Conservation (phyloP, 2,888 invertebrate genomes). For the Epinotia ramella region DNA sequence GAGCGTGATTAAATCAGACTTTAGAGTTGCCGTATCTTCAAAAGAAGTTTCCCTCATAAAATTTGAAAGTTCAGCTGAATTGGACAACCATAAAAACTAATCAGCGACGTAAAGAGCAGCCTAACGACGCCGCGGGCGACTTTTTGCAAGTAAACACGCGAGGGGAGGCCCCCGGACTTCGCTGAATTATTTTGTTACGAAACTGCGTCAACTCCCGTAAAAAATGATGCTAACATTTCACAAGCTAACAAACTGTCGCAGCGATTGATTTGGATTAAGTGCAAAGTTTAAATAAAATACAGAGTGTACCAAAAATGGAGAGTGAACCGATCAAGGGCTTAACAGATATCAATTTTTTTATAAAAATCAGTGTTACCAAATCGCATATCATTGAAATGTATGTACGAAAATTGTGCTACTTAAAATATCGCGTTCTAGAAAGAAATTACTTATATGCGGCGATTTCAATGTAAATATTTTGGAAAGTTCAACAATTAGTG, state of each 20-base stretch:
- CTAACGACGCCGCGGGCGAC: slow-evolving; percentile 66
- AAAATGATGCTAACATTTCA: slow-evolving; percentile 60
- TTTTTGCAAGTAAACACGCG: slow-evolving; percentile 69
- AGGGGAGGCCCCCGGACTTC: slow-evolving; percentile 58
- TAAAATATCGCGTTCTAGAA: too few species aligned
- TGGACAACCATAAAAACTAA: slow-evolving; percentile 70
- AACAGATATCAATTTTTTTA: too few species aligned
- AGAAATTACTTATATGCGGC: too few species aligned
- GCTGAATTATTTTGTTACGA: slow-evolving; percentile 64
- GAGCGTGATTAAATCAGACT: slow-evolving; percentile 33
- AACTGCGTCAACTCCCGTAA: slow-evolving; percentile 65
- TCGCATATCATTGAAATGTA: too few species aligned
- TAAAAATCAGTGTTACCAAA: neutral
- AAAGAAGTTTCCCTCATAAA: slow-evolving; percentile 56
- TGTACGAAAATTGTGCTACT: too few species aligned
- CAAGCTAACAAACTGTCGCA: slow-evolving; percentile 43
- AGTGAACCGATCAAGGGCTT: too few species aligned
- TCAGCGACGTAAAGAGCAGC: slow-evolving; percentile 67
- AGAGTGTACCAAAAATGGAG: too few species aligned
- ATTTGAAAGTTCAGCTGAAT: slow-evolving; percentile 58
- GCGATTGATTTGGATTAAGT: slow-evolving; percentile 21
- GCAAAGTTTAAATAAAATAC: neutral
- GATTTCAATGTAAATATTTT: too few species aligned
- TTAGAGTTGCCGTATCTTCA: slow-evolving; percentile 46
- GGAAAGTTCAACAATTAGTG: too few species aligned